Percentiles rank a stretch among this genome's conserved stretches.
These are phyloP conservation scores for Diarsia brunnea DNA, from an alignment of 2,888 invertebrate genomes.

Conservation along the genomic window DNA sequence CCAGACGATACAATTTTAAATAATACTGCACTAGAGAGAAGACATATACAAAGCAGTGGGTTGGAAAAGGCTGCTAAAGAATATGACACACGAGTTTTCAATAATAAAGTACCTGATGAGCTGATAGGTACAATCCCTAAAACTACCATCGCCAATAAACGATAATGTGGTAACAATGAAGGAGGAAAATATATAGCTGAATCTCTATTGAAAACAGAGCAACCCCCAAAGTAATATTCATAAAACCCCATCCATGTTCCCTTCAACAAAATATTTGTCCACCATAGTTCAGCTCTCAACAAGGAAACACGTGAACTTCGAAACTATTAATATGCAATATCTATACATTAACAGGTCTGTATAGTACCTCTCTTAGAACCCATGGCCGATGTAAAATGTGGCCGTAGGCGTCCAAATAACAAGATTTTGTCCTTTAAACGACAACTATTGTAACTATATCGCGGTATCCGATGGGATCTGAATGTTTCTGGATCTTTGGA, in stretches of 20 bases:
- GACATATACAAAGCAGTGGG: background rate
- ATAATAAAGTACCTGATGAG: background rate
- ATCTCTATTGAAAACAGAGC: background rate
- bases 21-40: background rate
- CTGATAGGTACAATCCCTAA: fast-evolving
- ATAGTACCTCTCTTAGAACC: conserved; percentile 55
- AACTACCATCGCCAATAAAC: background rate
- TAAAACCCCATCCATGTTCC: conserved; percentile 6
- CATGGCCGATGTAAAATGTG: conserved; percentile 78
- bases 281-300: conserved; percentile 6
- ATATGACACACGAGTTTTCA: background rate
- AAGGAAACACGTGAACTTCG: conserved; percentile 32
- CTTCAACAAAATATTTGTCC: conserved; percentile 27
- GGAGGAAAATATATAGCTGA: background rate
- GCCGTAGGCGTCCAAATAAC: conserved; percentile 87
- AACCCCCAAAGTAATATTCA: background rate
- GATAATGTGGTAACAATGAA: no score
- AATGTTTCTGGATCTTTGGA: conserved; percentile 82
- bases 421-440: conserved; percentile 89
- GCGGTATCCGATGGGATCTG: conserved; percentile 82
- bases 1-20: background rate
- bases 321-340: conserved; percentile 47
- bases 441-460: conserved; percentile 87
- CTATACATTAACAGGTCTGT: conserved; percentile 60
- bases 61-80: background rate